Evolutionary conservation across 2,888 invertebrate species (phyloP).

Genomic region (Mellilla xanthometata): DNA sequence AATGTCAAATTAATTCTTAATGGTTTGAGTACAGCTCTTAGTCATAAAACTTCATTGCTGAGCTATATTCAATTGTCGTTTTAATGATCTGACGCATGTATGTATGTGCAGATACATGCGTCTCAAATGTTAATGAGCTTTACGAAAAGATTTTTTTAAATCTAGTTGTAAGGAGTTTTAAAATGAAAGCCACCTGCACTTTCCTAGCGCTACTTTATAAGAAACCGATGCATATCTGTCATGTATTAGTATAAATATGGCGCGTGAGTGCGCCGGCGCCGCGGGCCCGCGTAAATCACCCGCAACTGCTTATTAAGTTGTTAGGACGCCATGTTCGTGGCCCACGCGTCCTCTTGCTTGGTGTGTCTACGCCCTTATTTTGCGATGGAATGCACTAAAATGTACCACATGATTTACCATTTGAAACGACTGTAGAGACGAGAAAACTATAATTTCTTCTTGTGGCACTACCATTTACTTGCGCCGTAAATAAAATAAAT

Average conservation of each 20-base stretch:
- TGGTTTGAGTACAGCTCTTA: conserved; percentile 14
- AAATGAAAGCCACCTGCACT: too few relatives aligned
- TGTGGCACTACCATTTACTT: too few relatives aligned
- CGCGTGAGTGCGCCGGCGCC: conserved; percentile 73
- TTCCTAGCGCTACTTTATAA: conserved; percentile 37
- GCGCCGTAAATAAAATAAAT: too few relatives aligned
- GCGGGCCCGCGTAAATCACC: conserved; percentile 78
- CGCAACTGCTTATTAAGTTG: conserved; percentile 80
- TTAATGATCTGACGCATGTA: too few relatives aligned
- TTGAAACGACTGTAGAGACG: too few relatives aligned
- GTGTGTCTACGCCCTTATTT: conserved; percentile 71
- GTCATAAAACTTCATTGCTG: conserved; percentile 22
- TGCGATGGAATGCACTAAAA: conserved; percentile 45
- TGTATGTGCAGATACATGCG: too few relatives aligned
- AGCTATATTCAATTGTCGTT: too few relatives aligned
- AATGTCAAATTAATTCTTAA: conserved; percentile 31
- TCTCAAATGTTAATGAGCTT: too few relatives aligned
- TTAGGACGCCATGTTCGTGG: conserved; percentile 71
- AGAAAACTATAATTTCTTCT: too few relatives aligned
- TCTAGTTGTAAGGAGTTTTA: too few relatives aligned
- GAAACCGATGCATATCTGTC: conserved; percentile 72
- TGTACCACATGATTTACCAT: too few relatives aligned
- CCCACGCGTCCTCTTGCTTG: conserved; percentile 69
- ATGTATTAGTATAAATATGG: conserved; percentile 77
- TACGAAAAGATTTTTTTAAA: too few relatives aligned